A percentile compares a stretch with the other conserved stretches of the same genome.
Evolutionary conservation across 2,888 invertebrate species (phyloP).

Genomic region (Clitarchus hookeri): DNA sequence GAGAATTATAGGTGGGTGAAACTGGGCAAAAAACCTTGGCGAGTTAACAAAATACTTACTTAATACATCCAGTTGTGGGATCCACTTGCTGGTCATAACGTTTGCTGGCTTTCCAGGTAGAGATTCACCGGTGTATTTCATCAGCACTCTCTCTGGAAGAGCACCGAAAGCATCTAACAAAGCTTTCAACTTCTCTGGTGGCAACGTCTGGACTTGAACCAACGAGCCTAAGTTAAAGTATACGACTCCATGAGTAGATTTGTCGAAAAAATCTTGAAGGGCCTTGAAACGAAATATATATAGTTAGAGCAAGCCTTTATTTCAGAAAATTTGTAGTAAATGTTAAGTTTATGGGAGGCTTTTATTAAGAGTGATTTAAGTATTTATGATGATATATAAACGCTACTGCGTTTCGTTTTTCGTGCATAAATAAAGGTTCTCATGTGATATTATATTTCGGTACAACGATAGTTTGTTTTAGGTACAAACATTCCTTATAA

Average conservation of each 20-base stretch:
- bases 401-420: no score
- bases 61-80: conserved; percentile 78
- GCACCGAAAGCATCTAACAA: conserved; percentile 65
- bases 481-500: no score
- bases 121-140: conserved; percentile 51
- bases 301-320: no score
- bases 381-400: no score
- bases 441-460: no score
- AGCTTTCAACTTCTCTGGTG: conserved; percentile 61
- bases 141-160: conserved; percentile 52
- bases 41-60: conserved; percentile 7
- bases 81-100: conserved; percentile 66
- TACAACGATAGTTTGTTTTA: no score
- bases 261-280: conserved; percentile 26
- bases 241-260: conserved; percentile 30
- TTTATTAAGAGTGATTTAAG: no score
- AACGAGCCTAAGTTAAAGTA: conserved; percentile 58
- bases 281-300: background rate
- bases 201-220: conserved; percentile 67
- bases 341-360: no score
- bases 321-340: no score
- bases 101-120: conserved; percentile 64
- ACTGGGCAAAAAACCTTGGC: no score
- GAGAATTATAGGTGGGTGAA: no score
- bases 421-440: no score